Percentiles rank a stretch among this genome's conserved stretches.
These are phyloP conservation scores for Oreohelix idahoensis DNA, from an alignment of 1,140 invertebrate genomes.

Conservation along the genomic window DNA sequence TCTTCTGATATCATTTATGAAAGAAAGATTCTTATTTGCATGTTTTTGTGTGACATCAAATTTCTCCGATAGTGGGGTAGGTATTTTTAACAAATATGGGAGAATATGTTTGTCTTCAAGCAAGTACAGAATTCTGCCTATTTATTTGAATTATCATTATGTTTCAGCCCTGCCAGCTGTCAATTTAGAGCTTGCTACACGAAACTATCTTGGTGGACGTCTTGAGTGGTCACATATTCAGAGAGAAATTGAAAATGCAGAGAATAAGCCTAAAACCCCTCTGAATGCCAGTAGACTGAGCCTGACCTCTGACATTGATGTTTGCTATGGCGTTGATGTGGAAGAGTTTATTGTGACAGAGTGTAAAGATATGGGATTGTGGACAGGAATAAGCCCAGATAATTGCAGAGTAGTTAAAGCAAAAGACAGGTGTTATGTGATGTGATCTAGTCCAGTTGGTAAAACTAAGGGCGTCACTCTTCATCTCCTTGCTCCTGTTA, in stretches of 20 bases:
- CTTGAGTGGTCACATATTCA: conserved; percentile 57
- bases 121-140: no score
- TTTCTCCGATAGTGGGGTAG: no score
- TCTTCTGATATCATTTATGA: no score
- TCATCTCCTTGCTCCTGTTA: no score
- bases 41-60: no score
- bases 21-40: no score
- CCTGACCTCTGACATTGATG: conserved; percentile 52
- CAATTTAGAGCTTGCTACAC: conserved; percentile 66
- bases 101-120: no score
- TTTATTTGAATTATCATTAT: no score
- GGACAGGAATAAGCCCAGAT: conserved; percentile 61
- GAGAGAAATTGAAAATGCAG: conserved; percentile 54
- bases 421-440: conserved; percentile 55
- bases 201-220: conserved; percentile 68
- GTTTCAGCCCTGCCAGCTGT: conserved; percentile 66
- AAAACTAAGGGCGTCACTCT: no score
- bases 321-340: conserved; percentile 63
- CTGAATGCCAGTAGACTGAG: conserved; percentile 55
- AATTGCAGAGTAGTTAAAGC: conserved; percentile 51
- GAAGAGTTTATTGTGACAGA: conserved; percentile 68
- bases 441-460: no score
- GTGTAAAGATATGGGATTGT: conserved; percentile 60
- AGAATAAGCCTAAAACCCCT: conserved; percentile 54
- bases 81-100: no score